These are phyloP conservation scores for Oithona nana DNA, from an alignment of 2,888 invertebrate genomes.

Conservation along the genomic window DNA sequence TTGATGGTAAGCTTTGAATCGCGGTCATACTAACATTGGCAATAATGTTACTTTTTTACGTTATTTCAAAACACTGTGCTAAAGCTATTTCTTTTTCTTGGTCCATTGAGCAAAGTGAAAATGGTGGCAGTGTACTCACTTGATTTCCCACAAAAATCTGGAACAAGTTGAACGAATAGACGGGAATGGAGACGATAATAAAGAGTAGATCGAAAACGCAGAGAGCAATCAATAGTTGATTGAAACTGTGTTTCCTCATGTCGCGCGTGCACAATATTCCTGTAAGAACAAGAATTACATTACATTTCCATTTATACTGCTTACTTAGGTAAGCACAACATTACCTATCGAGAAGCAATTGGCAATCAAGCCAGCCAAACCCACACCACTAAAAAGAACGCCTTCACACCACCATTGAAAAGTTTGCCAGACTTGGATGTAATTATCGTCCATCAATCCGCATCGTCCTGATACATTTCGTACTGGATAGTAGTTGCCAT, in stretches of 20 bases:
- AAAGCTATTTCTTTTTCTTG: background rate
- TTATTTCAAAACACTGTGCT: too few species aligned
- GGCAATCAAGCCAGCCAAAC: slow-evolving; percentile 9
- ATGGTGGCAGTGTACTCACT: background rate
- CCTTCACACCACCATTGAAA: slow-evolving; percentile 17
- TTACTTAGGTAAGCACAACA: too few species aligned
- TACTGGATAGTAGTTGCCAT: too few species aligned
- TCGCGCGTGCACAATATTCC: slow-evolving; percentile 3
- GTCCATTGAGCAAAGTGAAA: background rate
- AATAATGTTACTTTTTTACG: background rate
- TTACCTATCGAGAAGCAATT: slow-evolving; percentile 15
- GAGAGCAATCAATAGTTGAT: slow-evolving; percentile 14
- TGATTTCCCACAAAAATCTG: slow-evolving; percentile 13
- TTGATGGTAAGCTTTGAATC: too few species aligned
- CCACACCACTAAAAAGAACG: slow-evolving; percentile 9
- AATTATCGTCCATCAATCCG: slow-evolving; percentile 10
- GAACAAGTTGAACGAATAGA: slow-evolving; percentile 9
- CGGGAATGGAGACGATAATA: slow-evolving; percentile 11
- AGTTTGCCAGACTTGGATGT: slow-evolving; percentile 1
- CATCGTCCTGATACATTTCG: too few species aligned
- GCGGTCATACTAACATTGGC: too few species aligned
- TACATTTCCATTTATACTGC: too few species aligned
- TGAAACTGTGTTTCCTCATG: slow-evolving; percentile 16
- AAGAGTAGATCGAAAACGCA: slow-evolving; percentile 14
- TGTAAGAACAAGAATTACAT: too few species aligned